Base-by-base conservation (phyloP, 2,113 vertebrate species). In the Prionailurus viverrinus region DNA sequence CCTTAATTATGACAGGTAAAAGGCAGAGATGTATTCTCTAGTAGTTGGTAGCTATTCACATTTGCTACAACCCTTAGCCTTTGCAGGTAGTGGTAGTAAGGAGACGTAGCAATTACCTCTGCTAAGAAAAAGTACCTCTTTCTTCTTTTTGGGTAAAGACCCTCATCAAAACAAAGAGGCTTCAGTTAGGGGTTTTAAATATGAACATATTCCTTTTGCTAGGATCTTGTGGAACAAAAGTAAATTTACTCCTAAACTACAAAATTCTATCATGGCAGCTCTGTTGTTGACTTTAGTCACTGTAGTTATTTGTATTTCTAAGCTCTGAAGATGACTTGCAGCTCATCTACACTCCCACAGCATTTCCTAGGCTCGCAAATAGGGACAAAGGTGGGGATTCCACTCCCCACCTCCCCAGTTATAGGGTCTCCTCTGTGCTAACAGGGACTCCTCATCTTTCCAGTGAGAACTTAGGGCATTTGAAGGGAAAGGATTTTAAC, bases 181-280 rank as follows among this genome's bases (percentile, higher is more conserved):
- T 91, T 82, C 48, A n/a, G 7, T 1, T 61, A 66, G 41, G 41
- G 27, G 11, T 11, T 51, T 85, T 36, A 41, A 89, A 66, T 74
- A 89, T n/a, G 5, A 80, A 14, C 29, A 74, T 86, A 95, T 96
- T 82, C 7, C 61, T 86, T 97, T 79, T 18, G 51, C 25, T 33
- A 18, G 36, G 1, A 78, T 53, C 66, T 45, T 82, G 27, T 51
- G n/a, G 15, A 63, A 91, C 89, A 94, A 83, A 95, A 84, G 9
- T 33, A n/a, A 89, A 93, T 41, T 61, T 87, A 41, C 58, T 74
- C 61, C 76, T 74, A 80, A 53, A 39, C 13, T 51, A 53, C 63
- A 81, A 93, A 80, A 63, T 86, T 94, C 36, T 96, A 15, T 36
- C 36, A 13, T 41, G 33, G 55, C 45, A 51, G 45, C 19, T 81